Evolutionary conservation across 2,888 invertebrate genomes (phyloP).

Genomic region (Eristalis pertinax): DNA sequence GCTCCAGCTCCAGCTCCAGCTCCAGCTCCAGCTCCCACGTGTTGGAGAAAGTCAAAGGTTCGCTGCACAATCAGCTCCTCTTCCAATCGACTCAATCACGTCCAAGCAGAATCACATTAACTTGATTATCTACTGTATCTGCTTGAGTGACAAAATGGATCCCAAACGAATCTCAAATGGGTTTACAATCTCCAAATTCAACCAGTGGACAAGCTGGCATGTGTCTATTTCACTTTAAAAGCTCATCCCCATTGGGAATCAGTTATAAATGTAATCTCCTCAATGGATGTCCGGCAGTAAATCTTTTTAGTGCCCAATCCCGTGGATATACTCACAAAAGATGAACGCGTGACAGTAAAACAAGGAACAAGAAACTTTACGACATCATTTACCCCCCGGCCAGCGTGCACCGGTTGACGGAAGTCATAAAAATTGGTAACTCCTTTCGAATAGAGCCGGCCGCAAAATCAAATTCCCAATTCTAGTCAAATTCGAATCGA

Average conservation of each 20-base stretch:
- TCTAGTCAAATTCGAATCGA: neutral
- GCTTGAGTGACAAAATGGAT: neutral
- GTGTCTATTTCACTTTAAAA: neutral
- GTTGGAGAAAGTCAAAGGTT: too few species aligned
- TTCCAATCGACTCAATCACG: too few species aligned
- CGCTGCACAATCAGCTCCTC: too few species aligned
- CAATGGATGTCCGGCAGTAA: conserved; percentile 5
- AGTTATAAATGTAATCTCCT: conserved; percentile 14
- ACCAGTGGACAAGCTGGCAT: neutral
- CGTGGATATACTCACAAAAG: conserved; percentile 3
- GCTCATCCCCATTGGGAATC: neutral
- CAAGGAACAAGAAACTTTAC: neutral
- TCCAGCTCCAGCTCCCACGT: too few species aligned
- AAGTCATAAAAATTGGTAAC: conserved; percentile 4
- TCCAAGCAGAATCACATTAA: neutral
- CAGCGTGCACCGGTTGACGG: neutral
- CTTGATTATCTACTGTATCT: neutral
- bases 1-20: too few species aligned
- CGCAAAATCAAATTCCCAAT: neutral
- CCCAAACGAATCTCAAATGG: neutral
- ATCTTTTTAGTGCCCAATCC: conserved; percentile 21
- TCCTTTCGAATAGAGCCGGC: neutral
- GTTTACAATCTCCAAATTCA: neutral
- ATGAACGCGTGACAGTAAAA: conserved; percentile 16
- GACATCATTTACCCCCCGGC: neutral